Base-by-base conservation (phyloP, 2,888 invertebrate species). In the Xylocampa areola region DNA sequence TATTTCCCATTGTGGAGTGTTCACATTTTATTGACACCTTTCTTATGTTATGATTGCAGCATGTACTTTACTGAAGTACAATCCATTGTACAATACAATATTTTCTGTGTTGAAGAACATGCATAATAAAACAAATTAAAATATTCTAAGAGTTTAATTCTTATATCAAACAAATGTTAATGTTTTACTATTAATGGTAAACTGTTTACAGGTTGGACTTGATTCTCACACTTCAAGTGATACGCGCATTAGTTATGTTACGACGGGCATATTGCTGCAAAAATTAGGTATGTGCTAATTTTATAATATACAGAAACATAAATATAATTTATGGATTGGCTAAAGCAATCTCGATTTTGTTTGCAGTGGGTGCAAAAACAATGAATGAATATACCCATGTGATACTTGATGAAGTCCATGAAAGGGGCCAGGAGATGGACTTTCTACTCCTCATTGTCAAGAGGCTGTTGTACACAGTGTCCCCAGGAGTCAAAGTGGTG, bases 341-440 rank as follows among this genome's bases (percentile, higher is more conserved):
- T 1, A n/a, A 10, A 25, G 13, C 5, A 33, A 1, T 17, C n/a
- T 2, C 4, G 4, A 1, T 37, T 70, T 58, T 70, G n/a, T 29
- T 75, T 83, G 21, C 76, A 81, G 96, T 98, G 25, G 82, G 82
- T 14, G 80, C 94, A 0, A 97, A 97, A 84, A 95, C 95, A 17
- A 94, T 99, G 90, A 95, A 95, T 36, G 95, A 96, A 57, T 99
- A 95, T 80, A 98, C 98, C 0, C 99, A 99, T 82, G 95, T 99
- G 30, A 96, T 99, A 58, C 92, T 99, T 5, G 99, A 99, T 83
- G 99, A 99, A 92, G 97, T 99, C 0, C 98, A 99, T 78, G 99
- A 99, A 87, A 94, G 99, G 30, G 97, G 97, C 73, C 96, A 97
- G 82, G 97, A 98, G 19, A 97, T 98, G 95, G 99, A 99, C 82